phyloP scores from a whole-genome alignment of 2,113 vertebrate genomes.

The Cygnus buccinator region DNA sequence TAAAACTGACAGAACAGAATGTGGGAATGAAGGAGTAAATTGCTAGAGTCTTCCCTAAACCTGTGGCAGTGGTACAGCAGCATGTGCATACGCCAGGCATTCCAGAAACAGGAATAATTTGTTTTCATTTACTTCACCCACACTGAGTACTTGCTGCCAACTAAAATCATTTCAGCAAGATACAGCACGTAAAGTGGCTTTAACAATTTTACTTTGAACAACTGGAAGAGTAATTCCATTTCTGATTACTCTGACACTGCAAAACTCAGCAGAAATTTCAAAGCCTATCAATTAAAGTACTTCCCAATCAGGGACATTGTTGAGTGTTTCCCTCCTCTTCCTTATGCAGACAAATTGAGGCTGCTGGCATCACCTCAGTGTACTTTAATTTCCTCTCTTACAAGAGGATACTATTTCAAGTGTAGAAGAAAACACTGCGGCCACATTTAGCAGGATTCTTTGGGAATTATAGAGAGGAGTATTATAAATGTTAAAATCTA shows the following conservation, averaged over 20 bases:
- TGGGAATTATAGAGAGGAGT: background rate
- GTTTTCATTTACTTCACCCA: conserved; percentile 44
- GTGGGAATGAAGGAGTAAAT: background rate
- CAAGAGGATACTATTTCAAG: background rate
- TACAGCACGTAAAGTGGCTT: conserved; percentile 1
- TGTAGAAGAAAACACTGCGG: background rate
- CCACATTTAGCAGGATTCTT: background rate
- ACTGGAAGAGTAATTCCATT: conserved; percentile 58
- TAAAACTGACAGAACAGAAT: background rate
- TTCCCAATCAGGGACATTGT: conserved; percentile 74
- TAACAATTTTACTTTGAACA: conserved; percentile 48
- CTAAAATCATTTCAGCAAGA: conserved; percentile 51
- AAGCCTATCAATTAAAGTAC: conserved; percentile 69
- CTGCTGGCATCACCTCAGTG: background rate
- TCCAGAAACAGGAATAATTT: conserved; percentile 18
- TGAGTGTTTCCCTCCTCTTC: conserved; percentile 50
- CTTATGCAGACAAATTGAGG: background rate
- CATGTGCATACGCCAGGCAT: background rate
- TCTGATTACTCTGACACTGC: conserved; percentile 35
- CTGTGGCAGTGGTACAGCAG: background rate
- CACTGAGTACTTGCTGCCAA: conserved; percentile 23
- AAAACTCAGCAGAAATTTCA: conserved; percentile 71
- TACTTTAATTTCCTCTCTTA: background rate
- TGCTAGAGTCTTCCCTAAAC: background rate
- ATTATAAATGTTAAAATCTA: background rate